Conservation (phyloP, 2,888 invertebrate genomes). For the Rhamnusium bicolor region DNA sequence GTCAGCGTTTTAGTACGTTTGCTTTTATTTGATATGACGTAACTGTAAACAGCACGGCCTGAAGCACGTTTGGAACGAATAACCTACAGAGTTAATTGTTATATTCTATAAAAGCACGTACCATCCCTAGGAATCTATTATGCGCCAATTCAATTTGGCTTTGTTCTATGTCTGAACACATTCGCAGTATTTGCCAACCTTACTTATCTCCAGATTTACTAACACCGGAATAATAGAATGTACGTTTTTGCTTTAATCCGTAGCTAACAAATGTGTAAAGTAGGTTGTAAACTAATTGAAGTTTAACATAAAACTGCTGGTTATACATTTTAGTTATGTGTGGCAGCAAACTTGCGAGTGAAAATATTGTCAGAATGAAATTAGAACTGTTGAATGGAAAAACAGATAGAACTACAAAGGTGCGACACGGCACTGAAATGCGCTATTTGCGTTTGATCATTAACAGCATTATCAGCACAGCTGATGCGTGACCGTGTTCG, state of each 20-base stretch:
- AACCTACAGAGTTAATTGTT: constrained; percentile 35
- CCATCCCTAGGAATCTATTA: constrained; percentile 48
- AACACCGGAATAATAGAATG: constrained; percentile 42
- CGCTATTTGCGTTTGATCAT: too few species aligned
- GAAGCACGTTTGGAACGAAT: constrained; percentile 18
- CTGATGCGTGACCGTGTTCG: too few species aligned
- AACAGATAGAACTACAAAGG: too few species aligned
- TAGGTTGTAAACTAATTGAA: neutral
- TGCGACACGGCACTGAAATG: too few species aligned
- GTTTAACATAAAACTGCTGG: neutral
- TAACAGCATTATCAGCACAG: too few species aligned
- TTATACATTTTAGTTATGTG: too few species aligned
- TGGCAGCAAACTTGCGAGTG: too few species aligned
- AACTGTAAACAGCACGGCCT: neutral
- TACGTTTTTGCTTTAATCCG: constrained; percentile 43
- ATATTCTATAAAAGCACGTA: constrained; percentile 47
- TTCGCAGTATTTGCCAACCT: constrained; percentile 48
- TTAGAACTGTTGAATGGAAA: too few species aligned
- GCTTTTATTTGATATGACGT: neutral
- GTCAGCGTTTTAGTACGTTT: constrained; percentile 2
- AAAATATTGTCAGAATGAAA: too few species aligned
- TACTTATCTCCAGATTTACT: constrained; percentile 49
- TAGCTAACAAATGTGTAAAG: constrained; percentile 30
- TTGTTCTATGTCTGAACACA: constrained; percentile 51
- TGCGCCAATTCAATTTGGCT: constrained; percentile 55